These are phyloP conservation scores for Engystomops pustulosus DNA, from an alignment of 2,113 vertebrate genomes.

Conservation along the genomic window DNA sequence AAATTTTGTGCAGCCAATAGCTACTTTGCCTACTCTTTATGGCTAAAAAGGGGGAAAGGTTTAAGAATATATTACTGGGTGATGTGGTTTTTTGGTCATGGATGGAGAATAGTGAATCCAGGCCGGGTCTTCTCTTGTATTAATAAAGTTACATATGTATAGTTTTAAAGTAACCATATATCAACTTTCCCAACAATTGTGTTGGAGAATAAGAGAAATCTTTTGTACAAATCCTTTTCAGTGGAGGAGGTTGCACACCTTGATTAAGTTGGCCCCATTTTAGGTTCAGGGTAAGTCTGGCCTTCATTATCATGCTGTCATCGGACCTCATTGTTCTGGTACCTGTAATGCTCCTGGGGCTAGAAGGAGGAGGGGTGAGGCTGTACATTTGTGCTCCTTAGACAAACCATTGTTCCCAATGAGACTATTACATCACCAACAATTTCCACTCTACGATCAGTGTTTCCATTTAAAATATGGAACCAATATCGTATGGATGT, in stretches of 20 bases:
- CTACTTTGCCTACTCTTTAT: too few relatives aligned
- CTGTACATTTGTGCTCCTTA: neutral
- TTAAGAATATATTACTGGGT: too few relatives aligned
- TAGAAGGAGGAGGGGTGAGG: neutral
- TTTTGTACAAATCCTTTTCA: too few relatives aligned
- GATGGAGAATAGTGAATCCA: too few relatives aligned
- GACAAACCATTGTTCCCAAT: neutral
- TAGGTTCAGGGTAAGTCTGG: constrained; percentile 13
- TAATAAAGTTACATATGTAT: too few relatives aligned
- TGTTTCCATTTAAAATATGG: constrained; percentile 29
- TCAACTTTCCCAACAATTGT: too few relatives aligned
- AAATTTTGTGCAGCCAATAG: too few relatives aligned
- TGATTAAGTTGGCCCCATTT: neutral
- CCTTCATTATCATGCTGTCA: neutral
- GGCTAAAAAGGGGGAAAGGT: too few relatives aligned
- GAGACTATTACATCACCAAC: constrained; percentile 14
- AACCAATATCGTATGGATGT: neutral
- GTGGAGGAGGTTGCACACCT: neutral
- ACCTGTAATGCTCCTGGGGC: neutral
- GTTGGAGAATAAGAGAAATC: too few relatives aligned
- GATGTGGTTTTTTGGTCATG: too few relatives aligned
- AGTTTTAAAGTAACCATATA: too few relatives aligned
- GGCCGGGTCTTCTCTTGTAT: too few relatives aligned
- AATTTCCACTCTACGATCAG: neutral
- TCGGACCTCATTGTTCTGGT: neutral